Conservation (phyloP, 1,140 invertebrate genomes). For the Camponotus pennsylvanicus region DNA sequence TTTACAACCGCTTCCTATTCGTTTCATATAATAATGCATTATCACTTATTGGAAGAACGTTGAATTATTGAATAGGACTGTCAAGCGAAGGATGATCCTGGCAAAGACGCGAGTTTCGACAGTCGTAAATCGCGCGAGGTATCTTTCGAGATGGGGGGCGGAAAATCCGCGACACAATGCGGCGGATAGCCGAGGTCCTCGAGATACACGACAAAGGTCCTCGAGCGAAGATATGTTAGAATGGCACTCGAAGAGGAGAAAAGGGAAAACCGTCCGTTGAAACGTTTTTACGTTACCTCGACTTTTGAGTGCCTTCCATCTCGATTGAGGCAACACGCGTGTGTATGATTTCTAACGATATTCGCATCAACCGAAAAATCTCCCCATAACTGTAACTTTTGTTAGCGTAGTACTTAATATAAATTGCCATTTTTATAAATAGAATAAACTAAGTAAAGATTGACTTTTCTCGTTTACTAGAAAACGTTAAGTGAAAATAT, state of each 20-base stretch:
- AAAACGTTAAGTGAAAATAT: no score
- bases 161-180: constrained; percentile 48
- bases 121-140: constrained; percentile 15
- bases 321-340: background rate
- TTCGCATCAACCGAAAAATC: background rate
- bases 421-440: background rate
- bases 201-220: constrained; percentile 61
- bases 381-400: background rate
- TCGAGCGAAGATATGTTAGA: constrained; percentile 52
- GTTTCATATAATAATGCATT: background rate
- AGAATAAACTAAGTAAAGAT: no score
- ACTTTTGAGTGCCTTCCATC: constrained; percentile 37
- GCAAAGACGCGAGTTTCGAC: background rate
- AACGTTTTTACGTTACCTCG: constrained; percentile 54
- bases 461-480: no score
- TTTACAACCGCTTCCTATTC: background rate
- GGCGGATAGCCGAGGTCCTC: constrained; percentile 40
- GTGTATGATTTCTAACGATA: background rate
- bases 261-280: constrained; percentile 37
- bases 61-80: background rate
- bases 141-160: constrained; percentile 6
- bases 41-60: background rate
- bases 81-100: background rate
- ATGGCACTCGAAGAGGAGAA: constrained; percentile 57
- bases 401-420: background rate